phyloP scores from a whole-genome alignment of 2,797 vertebrate species.

The Zenarchopterus dispar region DNA sequence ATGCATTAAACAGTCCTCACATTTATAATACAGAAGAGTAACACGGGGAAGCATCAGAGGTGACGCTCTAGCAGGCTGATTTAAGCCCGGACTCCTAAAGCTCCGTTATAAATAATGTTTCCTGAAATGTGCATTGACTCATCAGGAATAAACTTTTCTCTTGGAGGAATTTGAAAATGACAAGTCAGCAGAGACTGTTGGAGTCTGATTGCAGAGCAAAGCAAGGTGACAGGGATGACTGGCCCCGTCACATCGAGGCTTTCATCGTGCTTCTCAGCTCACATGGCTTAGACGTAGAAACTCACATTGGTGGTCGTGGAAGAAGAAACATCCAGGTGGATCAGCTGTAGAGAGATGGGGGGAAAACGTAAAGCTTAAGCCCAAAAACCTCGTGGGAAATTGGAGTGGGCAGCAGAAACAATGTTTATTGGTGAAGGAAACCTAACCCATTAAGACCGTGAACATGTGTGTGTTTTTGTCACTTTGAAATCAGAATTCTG shows the following conservation, averaged over 20 bases:
- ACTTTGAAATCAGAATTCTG: no score
- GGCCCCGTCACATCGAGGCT: constrained; percentile 46
- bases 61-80: neutral
- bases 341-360: neutral
- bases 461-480: no score
- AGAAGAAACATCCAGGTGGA: constrained; percentile 24
- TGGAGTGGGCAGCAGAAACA: no score
- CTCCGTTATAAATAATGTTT: constrained; percentile 6
- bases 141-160: constrained; percentile 22
- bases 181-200: constrained; percentile 24
- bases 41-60: constrained; percentile 5
- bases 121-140: constrained; percentile 21
- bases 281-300: constrained; percentile 39
- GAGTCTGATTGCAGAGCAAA: constrained; percentile 40
- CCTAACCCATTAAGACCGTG: no score
- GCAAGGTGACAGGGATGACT: constrained; percentile 45
- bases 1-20: neutral
- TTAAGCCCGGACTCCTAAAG: neutral
- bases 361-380: neutral
- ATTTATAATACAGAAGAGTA: constrained; percentile 4
- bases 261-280: constrained; percentile 36
- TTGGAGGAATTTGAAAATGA: constrained; percentile 31
- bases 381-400: no score
- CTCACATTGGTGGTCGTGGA: constrained; percentile 33
- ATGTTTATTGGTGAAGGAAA: no score